These are phyloP conservation scores for Dicentrarchus labrax DNA, from an alignment of 2,113 vertebrate genomes.

Conservation along the genomic window DNA sequence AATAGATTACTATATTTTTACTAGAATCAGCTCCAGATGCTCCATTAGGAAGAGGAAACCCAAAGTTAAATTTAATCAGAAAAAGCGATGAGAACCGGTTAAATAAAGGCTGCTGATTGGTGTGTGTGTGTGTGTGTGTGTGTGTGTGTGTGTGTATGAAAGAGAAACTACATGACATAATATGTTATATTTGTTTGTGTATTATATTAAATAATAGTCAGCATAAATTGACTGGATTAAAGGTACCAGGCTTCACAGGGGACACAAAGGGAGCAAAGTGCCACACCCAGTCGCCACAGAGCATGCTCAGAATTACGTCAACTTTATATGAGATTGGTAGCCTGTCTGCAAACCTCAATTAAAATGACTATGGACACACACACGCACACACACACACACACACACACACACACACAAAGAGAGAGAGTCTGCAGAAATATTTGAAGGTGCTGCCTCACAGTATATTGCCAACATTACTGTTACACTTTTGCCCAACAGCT, in stretches of 20 bases:
- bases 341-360: slow-evolving; percentile 53
- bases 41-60: slow-evolving; percentile 4
- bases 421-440: neutral
- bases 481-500: neutral
- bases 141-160: slow-evolving; percentile 6
- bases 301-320: slow-evolving; percentile 78
- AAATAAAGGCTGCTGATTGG: slow-evolving; percentile 3
- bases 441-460: neutral
- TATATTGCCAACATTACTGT: neutral
- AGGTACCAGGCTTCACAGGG: slow-evolving; percentile 9
- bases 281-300: slow-evolving; percentile 70
- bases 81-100: slow-evolving; percentile 1
- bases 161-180: neutral
- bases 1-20: neutral
- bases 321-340: slow-evolving; percentile 32
- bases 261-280: slow-evolving; percentile 41
- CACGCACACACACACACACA: slow-evolving; percentile 6
- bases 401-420: neutral
- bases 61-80: slow-evolving; percentile 15
- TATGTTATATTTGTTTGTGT: neutral
- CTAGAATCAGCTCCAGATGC: slow-evolving; percentile 6
- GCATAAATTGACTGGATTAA: neutral
- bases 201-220: neutral
- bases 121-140: slow-evolving; percentile 1
- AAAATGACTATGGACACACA: slow-evolving; percentile 38